Evolutionary conservation across 2,888 invertebrate genomes (phyloP), one percentile per base, ranked within the genome.

Genomic region (Pterobdella sp.): DNA sequence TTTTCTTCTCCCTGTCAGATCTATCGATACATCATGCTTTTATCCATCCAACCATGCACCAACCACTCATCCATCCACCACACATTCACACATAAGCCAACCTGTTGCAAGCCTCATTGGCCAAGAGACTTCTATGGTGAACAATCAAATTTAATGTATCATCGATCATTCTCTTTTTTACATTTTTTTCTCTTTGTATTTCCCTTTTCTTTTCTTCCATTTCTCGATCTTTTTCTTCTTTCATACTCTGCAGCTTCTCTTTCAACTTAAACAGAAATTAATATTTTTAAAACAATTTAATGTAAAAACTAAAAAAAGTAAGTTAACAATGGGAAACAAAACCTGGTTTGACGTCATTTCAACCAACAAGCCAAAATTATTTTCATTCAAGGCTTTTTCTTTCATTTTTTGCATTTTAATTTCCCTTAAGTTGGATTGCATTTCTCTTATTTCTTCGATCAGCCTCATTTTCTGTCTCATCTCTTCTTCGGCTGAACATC

Each of bases 151-250:
- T 29, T 34, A 32, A 34, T 26, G 32, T 35, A 22, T 65, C 34
- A 29, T 1, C 14, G 26, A 1, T 31, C 67, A 18, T 66, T 2
- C 32, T 10, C 32, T 34, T 32, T 29, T 32, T 31, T 22, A 4
- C 34, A 7, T 66, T 7, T 32, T 34, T 66, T 14, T 66, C 67
- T 31, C 22, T 32, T 10, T 66, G 2, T 66, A 29, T 66, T 7
- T 66, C 67, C 32, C 14, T 66, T 10, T 32, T 29, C 32, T 34
- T 66, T 7, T 66, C 67, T 66, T n/a, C 42, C 69, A 42, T 14
- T 22, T 22, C 7, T 22, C 22, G 10, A 14, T 42, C 49, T 22
- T 42, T 42, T 42, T 42, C 49, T 42, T 42, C 49, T 42, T 42
- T 42, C 49, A 42, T 42, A 14, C 22, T 42, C 22, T 42, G 7